phyloP scores from a whole-genome alignment of 2,888 invertebrate genomes.

The Xylocampa areola region DNA sequence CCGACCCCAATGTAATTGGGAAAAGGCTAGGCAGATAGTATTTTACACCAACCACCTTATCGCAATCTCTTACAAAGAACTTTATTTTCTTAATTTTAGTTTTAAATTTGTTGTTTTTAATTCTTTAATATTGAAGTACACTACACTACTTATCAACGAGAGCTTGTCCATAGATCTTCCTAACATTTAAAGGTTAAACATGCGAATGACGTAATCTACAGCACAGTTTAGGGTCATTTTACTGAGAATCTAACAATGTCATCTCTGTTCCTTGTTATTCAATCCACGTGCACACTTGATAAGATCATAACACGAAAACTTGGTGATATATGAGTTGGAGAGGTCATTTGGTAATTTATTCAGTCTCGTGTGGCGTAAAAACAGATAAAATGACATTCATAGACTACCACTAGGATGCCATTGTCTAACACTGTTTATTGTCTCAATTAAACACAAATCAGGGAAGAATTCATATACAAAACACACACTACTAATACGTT shows the following conservation, averaged over 20 bases:
- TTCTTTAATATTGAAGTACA: neutral
- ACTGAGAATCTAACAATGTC: slow-evolving; percentile 45
- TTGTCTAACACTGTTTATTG: too few relatives aligned
- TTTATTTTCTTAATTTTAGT: too few relatives aligned
- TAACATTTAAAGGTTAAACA: slow-evolving; percentile 31
- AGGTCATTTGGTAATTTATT: slow-evolving; percentile 10
- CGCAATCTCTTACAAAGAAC: too few relatives aligned
- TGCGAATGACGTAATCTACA: slow-evolving; percentile 22
- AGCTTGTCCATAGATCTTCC: slow-evolving; percentile 22
- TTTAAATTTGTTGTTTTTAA: too few relatives aligned
- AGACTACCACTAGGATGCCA: neutral
- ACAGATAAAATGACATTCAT: neutral
- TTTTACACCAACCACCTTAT: too few relatives aligned
- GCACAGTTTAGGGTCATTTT: slow-evolving; percentile 41
- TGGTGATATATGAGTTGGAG: slow-evolving; percentile 7
- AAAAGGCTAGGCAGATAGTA: too few relatives aligned
- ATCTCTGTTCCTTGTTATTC: slow-evolving; percentile 42
- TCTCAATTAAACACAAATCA: too few relatives aligned
- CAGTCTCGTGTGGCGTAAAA: slow-evolving; percentile 1
- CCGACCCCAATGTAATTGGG: too few relatives aligned
- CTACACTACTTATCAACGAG: slow-evolving; percentile 3
- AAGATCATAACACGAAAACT: slow-evolving; percentile 39
- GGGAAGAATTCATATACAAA: too few relatives aligned
- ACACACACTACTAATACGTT: too few relatives aligned
- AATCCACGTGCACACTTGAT: slow-evolving; percentile 36